Base-by-base conservation (phyloP, 2,797 vertebrate species). In the Pipistrellus kuhlii region DNA sequence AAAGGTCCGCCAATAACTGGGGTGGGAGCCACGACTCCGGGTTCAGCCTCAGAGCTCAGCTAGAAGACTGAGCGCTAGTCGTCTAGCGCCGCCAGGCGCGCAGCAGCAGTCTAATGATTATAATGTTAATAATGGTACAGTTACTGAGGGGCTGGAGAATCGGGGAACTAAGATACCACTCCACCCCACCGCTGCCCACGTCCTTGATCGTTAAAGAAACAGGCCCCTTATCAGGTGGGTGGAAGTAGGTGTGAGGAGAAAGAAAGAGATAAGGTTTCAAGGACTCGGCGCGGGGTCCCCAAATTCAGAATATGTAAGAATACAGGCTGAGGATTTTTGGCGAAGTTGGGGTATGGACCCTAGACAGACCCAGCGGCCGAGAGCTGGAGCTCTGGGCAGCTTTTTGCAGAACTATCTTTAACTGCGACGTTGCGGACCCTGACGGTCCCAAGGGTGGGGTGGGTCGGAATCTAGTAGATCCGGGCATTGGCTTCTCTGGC, bases 161-260 rank as follows among this genome's bases (percentile, higher is more conserved):
- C 5, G 0, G n/a, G n/a, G 78, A 86, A 73, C n/a, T 25, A 35
- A 81, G 55, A 88, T 5, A 38, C 86, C 94, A 81, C 86, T 68
- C 38, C 38, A 6, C 44, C 87, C 44, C 51, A 59, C 83, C 55
- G 23, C 92, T 64, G 64, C 83, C 95, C 71, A 57, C 30, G 35
- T 32, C 94, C 94, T 66, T 71, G 84, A 93, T 91, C 64, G 44
- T 95, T 96, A 95, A 97, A 97, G 96, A 88, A 95, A 94, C 95
- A 94, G 81, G 59, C 85, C 69, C 48, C 86, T 82, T 48, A 76
- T 94, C 85, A 48, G 81, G 73, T 78, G 87, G n/a, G 86, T 85
- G 46, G 68, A 12, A 32, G 57, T 18, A 11, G 71, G 41, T 2
- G 9, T 4, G 25, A 25, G 48, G 32, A n/a, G 48, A 75, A 75